Conservation (phyloP, 2,888 invertebrate species). For the Boloria selene region DNA sequence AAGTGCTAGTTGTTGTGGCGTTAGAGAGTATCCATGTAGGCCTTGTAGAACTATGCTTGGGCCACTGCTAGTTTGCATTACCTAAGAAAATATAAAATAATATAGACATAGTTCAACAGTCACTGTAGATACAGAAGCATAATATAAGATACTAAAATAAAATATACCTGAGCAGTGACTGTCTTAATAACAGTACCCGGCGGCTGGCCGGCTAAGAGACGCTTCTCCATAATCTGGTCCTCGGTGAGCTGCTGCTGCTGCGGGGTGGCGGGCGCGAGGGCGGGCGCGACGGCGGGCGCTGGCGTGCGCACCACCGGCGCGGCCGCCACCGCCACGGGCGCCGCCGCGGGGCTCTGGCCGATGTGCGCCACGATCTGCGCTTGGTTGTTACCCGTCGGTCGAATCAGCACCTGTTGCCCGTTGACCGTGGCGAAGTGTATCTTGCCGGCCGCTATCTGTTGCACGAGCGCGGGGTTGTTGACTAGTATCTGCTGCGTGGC, state of each 20-base stretch:
- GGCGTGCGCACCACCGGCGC: constrained; percentile 45
- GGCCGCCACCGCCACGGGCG: constrained; percentile 39
- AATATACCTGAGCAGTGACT: constrained; percentile 88
- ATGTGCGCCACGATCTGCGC: constrained; percentile 90
- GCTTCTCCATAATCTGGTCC: constrained; percentile 85
- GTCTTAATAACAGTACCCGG: constrained; percentile 93
- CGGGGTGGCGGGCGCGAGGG: constrained; percentile 46
- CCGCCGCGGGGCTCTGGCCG: constrained; percentile 77
- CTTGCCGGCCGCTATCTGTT: constrained; percentile 91
- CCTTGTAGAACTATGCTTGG: constrained; percentile 94
- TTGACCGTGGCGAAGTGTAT: constrained; percentile 92
- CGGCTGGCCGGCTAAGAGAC: constrained; percentile 89
- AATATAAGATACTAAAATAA: background rate
- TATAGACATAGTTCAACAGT: background rate
- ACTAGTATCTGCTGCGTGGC: constrained; percentile 87
- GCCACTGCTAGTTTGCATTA: constrained; percentile 92
- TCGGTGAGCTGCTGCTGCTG: constrained; percentile 64
- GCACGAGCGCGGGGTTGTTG: constrained; percentile 88
- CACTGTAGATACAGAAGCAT: background rate
- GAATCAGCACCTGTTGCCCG: constrained; percentile 92
- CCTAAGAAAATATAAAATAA: constrained; percentile 57
- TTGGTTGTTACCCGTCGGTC: constrained; percentile 89
- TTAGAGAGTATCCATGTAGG: constrained; percentile 90
- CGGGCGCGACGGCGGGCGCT: constrained; percentile 43
- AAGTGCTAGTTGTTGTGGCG: constrained; percentile 89